These are phyloP conservation scores for Stichodactyla helianthus DNA, from an alignment of 64 coral and sea anemone species.

Conservation along the genomic window DNA sequence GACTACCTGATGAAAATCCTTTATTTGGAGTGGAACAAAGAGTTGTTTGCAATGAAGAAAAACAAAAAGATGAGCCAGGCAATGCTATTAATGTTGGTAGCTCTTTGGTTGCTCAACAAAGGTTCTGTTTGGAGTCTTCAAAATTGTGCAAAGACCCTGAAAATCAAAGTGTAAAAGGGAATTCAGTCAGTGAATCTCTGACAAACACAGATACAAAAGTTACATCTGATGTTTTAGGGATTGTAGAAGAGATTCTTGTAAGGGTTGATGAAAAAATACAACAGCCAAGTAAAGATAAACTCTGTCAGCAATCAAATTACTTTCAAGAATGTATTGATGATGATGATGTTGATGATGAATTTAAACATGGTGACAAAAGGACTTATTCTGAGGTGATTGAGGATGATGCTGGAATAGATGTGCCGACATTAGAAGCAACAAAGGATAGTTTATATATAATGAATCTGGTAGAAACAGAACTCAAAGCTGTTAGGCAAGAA, in stretches of 20 bases:
- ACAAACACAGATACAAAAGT: neutral
- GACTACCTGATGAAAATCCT: neutral
- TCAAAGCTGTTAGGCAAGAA: neutral
- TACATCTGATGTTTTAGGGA: neutral
- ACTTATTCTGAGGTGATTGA: neutral
- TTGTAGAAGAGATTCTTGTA: neutral
- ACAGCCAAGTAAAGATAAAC: neutral
- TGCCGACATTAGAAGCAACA: neutral
- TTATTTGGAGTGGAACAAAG: neutral
- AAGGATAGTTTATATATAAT: constrained; percentile 19
- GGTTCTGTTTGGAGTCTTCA: too few relatives aligned
- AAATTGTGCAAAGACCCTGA: neutral
- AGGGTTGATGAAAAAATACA: neutral
- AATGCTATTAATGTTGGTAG: neutral
- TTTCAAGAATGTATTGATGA: neutral
- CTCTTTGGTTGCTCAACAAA: neutral
- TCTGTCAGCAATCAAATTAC: neutral
- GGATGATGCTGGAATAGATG: neutral
- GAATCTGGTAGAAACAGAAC: constrained; percentile 10
- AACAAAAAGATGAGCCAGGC: neutral
- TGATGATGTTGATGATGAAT: neutral
- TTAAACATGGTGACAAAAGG: neutral
- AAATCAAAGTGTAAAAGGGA: neutral
- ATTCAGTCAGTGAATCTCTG: neutral
- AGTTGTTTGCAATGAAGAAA: neutral